Percentiles rank a stretch among this genome's conserved stretches.
Evolutionary conservation across 2,888 invertebrate species (phyloP).

Genomic region (Conchocele bisecta): DNA sequence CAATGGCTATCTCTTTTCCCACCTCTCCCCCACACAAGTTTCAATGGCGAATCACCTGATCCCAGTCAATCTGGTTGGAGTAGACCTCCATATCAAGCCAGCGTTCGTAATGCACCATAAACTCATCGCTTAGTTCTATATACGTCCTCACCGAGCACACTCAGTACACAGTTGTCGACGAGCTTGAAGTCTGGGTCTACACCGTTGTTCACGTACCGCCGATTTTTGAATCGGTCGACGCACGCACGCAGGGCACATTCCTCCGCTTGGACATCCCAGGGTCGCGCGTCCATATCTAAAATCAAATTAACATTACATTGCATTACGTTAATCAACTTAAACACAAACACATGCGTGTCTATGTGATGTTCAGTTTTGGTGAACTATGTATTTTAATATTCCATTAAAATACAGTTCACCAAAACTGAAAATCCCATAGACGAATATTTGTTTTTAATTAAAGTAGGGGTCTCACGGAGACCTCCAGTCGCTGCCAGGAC

Average conservation of each 20-base stretch:
- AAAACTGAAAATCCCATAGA: too few species aligned
- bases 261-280: constrained; percentile 98
- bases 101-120: constrained; percentile 88
- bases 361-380: too few species aligned
- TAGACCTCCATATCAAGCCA: constrained; percentile 99
- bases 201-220: constrained; percentile 89
- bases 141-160: constrained; percentile 90
- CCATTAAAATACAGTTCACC: too few species aligned
- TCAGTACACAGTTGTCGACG: constrained; percentile 92
- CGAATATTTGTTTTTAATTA: too few species aligned
- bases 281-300: constrained; percentile 95
- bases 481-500: too few species aligned
- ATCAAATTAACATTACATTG: constrained; percentile 28
- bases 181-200: constrained; percentile 86
- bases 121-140: constrained; percentile 94
- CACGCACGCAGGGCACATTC: constrained; percentile 96
- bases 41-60: constrained; percentile 81
- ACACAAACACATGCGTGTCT: too few species aligned
- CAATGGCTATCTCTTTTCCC: too few species aligned
- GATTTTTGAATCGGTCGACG: constrained; percentile 97
- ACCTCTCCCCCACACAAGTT: too few species aligned
- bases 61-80: constrained; percentile 88
- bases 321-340: too few species aligned
- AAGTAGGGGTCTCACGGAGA: too few species aligned
- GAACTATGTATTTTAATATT: too few species aligned